Percentiles rank a stretch among this genome's conserved stretches.
Conservation (phyloP, 2,888 invertebrate species). For the Ceraclea dissimilis region DNA sequence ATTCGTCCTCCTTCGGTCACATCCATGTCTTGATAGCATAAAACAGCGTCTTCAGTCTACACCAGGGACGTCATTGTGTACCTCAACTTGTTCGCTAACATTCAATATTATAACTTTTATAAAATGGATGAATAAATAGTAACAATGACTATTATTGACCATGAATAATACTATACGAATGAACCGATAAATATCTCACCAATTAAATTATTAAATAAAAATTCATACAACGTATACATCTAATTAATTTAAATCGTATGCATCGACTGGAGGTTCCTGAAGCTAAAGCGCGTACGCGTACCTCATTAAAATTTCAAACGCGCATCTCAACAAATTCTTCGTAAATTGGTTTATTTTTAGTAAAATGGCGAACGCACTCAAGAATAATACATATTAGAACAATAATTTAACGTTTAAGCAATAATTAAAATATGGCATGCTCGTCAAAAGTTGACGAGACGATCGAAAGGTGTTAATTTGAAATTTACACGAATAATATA, state of each 20-base stretch:
- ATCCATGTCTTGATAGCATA: no score
- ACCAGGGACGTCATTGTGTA: no score
- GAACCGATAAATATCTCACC: no score
- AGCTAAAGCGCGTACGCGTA: not conserved
- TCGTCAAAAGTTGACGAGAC: not conserved
- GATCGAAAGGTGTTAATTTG: not conserved
- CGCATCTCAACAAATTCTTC: not conserved
- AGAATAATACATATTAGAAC: not conserved
- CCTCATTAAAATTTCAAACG: not conserved
- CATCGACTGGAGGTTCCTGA: not conserved
- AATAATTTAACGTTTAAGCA: not conserved
- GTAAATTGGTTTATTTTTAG: constrained; percentile 1
- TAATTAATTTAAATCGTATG: not conserved
- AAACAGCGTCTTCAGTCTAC: no score
- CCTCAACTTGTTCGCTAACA: no score
- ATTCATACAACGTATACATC: not conserved
- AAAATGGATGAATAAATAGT: no score
- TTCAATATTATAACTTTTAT: no score
- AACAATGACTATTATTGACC: no score
- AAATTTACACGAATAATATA: not conserved
- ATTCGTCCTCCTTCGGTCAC: no score
- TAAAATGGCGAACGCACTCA: no score
- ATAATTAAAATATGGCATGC: not conserved
- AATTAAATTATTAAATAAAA: not conserved
- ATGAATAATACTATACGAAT: not conserved